phyloP scores from a whole-genome alignment of 2,888 invertebrate genomes.

The Itoplectis maculator region DNA sequence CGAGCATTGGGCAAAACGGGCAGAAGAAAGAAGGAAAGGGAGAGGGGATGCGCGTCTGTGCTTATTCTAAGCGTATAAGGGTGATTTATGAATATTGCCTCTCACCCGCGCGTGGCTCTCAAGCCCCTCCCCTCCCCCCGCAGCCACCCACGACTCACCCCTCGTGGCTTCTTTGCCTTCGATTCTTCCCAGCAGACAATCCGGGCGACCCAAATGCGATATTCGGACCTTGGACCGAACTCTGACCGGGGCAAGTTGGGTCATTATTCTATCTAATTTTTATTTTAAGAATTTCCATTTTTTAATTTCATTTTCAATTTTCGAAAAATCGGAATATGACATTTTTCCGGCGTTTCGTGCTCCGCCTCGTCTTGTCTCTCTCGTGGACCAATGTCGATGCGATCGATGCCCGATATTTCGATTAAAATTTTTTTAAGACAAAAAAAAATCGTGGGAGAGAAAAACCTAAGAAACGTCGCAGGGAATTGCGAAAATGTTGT shows the following conservation, averaged over 20 bases:
- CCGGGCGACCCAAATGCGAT: slow-evolving; percentile 31
- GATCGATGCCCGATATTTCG: slow-evolving; percentile 63
- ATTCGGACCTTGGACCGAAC: slow-evolving; percentile 42
- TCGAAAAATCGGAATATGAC: no score
- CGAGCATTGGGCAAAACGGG: slow-evolving; percentile 16
- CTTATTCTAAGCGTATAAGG: slow-evolving; percentile 84
- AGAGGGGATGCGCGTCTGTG: slow-evolving; percentile 68
- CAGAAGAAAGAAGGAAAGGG: slow-evolving; percentile 65
- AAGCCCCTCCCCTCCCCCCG: not conserved
- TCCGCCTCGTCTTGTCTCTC: no score
- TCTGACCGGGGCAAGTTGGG: no score
- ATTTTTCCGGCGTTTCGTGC: no score
- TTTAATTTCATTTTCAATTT: no score
- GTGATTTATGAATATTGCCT: slow-evolving; percentile 84
- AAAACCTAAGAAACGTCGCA: slow-evolving; percentile 1
- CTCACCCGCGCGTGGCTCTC: slow-evolving; percentile 74
- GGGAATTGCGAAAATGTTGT: slow-evolving; percentile 42
- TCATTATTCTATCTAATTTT: no score
- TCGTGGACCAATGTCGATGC: no score
- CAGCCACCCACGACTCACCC: no score
- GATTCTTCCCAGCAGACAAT: slow-evolving; percentile 54
- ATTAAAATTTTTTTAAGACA: slow-evolving; percentile 52
- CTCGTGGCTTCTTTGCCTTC: slow-evolving; percentile 53
- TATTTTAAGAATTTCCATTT: no score
- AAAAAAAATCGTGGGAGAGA: slow-evolving; percentile 28